These are phyloP conservation scores for Hypomecis punctinalis DNA, from an alignment of 2,888 invertebrate species.

Conservation along the genomic window DNA sequence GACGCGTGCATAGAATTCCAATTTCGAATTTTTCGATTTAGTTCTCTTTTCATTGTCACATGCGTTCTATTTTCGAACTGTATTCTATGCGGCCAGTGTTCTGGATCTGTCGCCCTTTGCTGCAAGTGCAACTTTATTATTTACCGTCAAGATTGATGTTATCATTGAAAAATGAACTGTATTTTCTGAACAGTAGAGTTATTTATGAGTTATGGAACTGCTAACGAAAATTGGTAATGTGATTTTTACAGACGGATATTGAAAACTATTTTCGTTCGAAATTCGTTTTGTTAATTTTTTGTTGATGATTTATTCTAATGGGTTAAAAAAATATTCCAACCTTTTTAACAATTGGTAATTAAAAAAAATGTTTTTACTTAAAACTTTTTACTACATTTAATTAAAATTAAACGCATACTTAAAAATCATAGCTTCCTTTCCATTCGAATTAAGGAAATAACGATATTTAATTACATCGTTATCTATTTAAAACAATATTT, in stretches of 20 bases:
- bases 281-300: slow-evolving; percentile 16
- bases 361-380: no score
- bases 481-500: slow-evolving; percentile 5
- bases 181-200: neutral
- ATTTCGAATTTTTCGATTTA: slow-evolving; percentile 51
- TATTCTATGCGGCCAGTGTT: slow-evolving; percentile 60
- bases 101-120: slow-evolving; percentile 55
- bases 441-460: slow-evolving; percentile 23
- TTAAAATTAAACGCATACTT: neutral
- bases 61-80: slow-evolving; percentile 62
- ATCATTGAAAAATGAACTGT: slow-evolving; percentile 13
- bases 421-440: slow-evolving; percentile 17
- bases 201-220: neutral
- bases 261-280: slow-evolving; percentile 35
- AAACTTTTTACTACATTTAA: no score
- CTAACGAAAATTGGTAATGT: slow-evolving; percentile 8
- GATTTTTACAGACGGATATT: slow-evolving; percentile 30
- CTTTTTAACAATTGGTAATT: no score
- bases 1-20: slow-evolving; percentile 45
- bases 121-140: slow-evolving; percentile 46
- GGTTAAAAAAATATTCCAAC: neutral
- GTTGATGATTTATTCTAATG: slow-evolving; percentile 15
- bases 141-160: slow-evolving; percentile 21
- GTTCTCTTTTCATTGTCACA: slow-evolving; percentile 62
- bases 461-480: slow-evolving; percentile 21